Evolutionary conservation across 2,888 invertebrate genomes (phyloP).

Genomic region (Thecocarcelia acutangulata): DNA sequence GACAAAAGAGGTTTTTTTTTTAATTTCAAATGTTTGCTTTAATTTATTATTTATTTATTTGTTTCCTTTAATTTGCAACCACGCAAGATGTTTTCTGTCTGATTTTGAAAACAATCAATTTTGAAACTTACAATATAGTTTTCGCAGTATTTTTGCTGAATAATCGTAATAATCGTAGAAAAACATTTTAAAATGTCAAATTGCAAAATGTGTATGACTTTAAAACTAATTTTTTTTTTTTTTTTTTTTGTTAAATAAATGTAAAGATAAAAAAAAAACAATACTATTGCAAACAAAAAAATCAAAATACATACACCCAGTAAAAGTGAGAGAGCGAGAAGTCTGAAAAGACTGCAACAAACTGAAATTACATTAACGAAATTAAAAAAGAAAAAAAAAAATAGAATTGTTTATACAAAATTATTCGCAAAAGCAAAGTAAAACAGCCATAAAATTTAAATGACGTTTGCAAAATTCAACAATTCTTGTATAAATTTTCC

Average conservation of each 20-base stretch:
- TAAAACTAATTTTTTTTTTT: not conserved
- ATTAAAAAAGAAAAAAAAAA: constrained; percentile 13
- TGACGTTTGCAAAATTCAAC: constrained; percentile 61
- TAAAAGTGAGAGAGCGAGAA: constrained; percentile 11
- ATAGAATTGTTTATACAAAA: constrained; percentile 60
- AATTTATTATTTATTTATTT: constrained; percentile 27
- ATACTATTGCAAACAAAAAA: not conserved
- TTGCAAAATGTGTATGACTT: constrained; percentile 6
- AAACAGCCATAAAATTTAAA: constrained; percentile 47
- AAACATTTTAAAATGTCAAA: constrained; percentile 38
- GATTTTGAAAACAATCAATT: constrained; percentile 56
- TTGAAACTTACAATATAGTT: constrained; percentile 51
- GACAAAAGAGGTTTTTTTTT: constrained; percentile 17
- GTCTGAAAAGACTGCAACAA: constrained; percentile 49
- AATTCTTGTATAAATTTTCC: constrained; percentile 55
- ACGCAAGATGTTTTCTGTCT: constrained; percentile 50
- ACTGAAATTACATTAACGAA: constrained; percentile 47
- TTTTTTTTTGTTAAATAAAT: constrained; percentile 11
- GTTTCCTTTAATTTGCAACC: constrained; percentile 19
- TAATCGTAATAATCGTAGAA: constrained; percentile 8
- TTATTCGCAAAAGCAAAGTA: constrained; percentile 31
- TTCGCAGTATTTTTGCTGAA: not conserved
- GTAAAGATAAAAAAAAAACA: constrained; percentile 18
- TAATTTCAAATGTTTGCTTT: constrained; percentile 29
- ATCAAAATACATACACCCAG: not conserved